A percentile compares a stretch with the other conserved stretches of the same genome.
phyloP scores from a whole-genome alignment of 1,140 invertebrate genomes.

The Phymorhynchus buccinoides region DNA sequence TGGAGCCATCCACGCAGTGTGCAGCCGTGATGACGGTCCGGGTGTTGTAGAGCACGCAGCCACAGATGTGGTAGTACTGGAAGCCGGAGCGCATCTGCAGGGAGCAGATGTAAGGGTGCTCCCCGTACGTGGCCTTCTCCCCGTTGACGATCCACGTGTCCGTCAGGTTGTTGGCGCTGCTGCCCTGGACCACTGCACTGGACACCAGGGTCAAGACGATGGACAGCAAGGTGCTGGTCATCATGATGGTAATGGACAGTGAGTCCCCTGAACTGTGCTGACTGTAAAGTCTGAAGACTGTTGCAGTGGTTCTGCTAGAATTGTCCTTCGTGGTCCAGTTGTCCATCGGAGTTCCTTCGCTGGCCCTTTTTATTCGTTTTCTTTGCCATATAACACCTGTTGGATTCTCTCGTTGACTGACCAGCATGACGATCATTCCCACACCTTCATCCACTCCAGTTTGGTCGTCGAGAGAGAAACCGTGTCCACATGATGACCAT shows the following conservation, averaged over 20 bases:
- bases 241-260: neutral
- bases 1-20: constrained; percentile 29
- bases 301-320: too few relatives aligned
- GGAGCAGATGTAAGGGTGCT: constrained; percentile 40
- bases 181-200: neutral
- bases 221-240: neutral
- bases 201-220: neutral
- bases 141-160: constrained; percentile 29
- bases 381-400: neutral
- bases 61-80: constrained; percentile 35
- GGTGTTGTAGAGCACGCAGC: constrained; percentile 19
- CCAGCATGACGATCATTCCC: too few relatives aligned
- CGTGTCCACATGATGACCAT: neutral
- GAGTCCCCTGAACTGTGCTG: too few relatives aligned
- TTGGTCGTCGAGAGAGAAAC: neutral
- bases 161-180: too few relatives aligned
- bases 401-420: too few relatives aligned
- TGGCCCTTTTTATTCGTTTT: neutral
- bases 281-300: too few relatives aligned
- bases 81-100: constrained; percentile 20
- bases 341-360: neutral
- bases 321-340: neutral
- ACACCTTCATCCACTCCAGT: neutral
- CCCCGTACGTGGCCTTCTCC: neutral
- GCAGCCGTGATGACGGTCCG: constrained; percentile 34